Evolutionary conservation across 2,888 invertebrate genomes (phyloP).

Genomic region (Drosophila koepferae): DNA sequence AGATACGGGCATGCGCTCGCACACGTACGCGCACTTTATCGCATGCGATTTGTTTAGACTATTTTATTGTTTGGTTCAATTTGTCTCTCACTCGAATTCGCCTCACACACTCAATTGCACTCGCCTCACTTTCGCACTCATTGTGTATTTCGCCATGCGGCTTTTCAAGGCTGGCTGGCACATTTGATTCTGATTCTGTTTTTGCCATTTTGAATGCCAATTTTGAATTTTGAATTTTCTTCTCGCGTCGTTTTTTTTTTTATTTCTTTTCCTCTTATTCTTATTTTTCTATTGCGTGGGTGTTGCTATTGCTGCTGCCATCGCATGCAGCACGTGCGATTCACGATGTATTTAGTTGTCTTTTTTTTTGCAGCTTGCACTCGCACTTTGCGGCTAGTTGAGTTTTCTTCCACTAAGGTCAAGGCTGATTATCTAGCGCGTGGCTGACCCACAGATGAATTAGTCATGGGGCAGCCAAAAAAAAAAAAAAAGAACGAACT

Average conservation of each 20-base stretch:
- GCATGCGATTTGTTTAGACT: slow-evolving; percentile 57
- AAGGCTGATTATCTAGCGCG: slow-evolving; percentile 46
- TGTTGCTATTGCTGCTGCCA: slow-evolving; percentile 27
- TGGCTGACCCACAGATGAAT: slow-evolving; percentile 25
- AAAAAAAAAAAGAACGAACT: neutral
- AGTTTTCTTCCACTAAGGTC: slow-evolving; percentile 49
- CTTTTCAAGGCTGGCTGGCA: slow-evolving; percentile 60
- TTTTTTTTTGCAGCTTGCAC: slow-evolving; percentile 15
- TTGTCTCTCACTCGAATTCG: slow-evolving; percentile 8
- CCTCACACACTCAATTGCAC: slow-evolving; percentile 33
- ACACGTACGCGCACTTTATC: slow-evolving; percentile 58
- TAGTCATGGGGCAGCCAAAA: slow-evolving; percentile 26
- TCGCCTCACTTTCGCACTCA: slow-evolving; percentile 28
- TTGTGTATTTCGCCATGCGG: slow-evolving; percentile 39
- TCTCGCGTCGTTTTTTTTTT: neutral
- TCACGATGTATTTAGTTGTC: slow-evolving; percentile 17
- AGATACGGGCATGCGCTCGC: slow-evolving; percentile 56
- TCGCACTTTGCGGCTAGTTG: slow-evolving; percentile 18
- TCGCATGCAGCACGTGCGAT: slow-evolving; percentile 65
- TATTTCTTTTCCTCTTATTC: neutral
- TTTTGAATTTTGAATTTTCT: slow-evolving; percentile 23
- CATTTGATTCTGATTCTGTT: slow-evolving; percentile 39
- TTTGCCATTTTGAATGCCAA: slow-evolving; percentile 46
- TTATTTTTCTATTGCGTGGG: slow-evolving; percentile 56
- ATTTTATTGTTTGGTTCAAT: neutral